Evolutionary conservation across 2,888 invertebrate species (phyloP), one percentile per base, ranked within the genome.

Genomic region (Formica aserva): DNA sequence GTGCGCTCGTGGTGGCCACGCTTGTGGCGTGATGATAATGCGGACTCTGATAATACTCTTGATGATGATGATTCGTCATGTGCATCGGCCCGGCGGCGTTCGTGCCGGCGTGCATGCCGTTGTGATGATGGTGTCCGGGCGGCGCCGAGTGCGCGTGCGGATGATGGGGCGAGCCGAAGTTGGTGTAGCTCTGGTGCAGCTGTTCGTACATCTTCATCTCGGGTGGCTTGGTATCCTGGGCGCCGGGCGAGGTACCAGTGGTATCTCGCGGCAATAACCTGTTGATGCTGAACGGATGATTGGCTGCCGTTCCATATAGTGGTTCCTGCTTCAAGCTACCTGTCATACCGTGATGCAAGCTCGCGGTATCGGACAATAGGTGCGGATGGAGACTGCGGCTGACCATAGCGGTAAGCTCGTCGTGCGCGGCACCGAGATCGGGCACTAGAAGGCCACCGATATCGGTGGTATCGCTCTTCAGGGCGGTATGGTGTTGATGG

Each of bases 151-250:
- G 96, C 65, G 96, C 96, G 89, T 96, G 95, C 60, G 96, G 96
- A 92, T 96, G 96, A 90, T 96, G 95, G 5, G 92, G 94, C 76
- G 96, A 96, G 91, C 96, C 96, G 91, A 96, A 96, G 84, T 96
- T 96, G 55, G 95, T 95, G 91, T 96, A 96, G 41, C 94, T 94
- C 90, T 92, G 94, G 88, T 96, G 96, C 86, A 96, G 96, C 95
- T 97, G 98, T 93, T 98, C 98, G 95, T 98, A 98, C 98, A 98
- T 98, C 95, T 98, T 98, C 92, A 98, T 97, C 95, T 98, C 98
- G 89, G 98, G 93, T 0, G 94, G 94, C 63, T 94, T 94, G 60
- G 93, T 93, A 69, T 94, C 94, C 32, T 93, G 94, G 1, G 91
- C 89, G 8, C 93, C 93, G 0, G 94, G 94, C 0, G 94, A 94